phyloP scores from a whole-genome alignment of 1,140 invertebrate species.

The Lineus longissimus region DNA sequence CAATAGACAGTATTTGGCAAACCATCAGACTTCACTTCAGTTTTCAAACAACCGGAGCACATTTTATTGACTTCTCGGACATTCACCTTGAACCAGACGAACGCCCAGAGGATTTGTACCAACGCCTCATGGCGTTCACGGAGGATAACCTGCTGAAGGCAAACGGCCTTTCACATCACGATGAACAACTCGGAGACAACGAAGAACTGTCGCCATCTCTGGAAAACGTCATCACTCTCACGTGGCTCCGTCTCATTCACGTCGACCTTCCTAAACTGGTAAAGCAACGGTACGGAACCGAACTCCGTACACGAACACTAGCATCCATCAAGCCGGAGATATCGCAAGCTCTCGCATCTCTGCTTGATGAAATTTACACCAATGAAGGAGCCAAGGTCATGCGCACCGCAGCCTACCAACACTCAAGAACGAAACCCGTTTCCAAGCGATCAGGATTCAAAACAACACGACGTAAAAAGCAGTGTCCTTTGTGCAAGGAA shows the following conservation, averaged over 20 bases:
- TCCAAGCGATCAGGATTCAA: too few species aligned
- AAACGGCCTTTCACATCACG: constrained; percentile 16
- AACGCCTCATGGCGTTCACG: constrained; percentile 20
- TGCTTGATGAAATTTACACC: constrained; percentile 20
- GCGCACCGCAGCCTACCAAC: too few species aligned
- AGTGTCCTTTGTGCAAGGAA: too few species aligned
- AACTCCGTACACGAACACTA: constrained; percentile 17
- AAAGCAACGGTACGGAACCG: too few species aligned
- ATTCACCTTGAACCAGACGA: constrained; percentile 21
- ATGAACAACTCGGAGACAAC: constrained; percentile 9
- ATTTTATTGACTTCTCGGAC: constrained; percentile 10
- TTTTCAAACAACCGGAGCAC: constrained; percentile 21
- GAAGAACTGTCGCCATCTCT: too few species aligned
- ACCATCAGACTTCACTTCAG: constrained; percentile 22
- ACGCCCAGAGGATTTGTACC: constrained; percentile 22
- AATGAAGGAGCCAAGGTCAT: not conserved
- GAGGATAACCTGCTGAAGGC: constrained; percentile 19
- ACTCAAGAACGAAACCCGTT: too few species aligned
- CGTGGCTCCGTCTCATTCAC: constrained; percentile 20
- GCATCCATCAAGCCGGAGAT: constrained; percentile 31
- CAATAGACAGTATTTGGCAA: constrained; percentile 24
- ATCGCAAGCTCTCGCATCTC: constrained; percentile 17
- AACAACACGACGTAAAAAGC: too few species aligned
- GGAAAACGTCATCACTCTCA: constrained; percentile 21
- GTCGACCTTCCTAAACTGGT: constrained; percentile 17